These are phyloP conservation scores for Mythimna ferrago DNA, from an alignment of 2,888 invertebrate species.

Conservation along the genomic window DNA sequence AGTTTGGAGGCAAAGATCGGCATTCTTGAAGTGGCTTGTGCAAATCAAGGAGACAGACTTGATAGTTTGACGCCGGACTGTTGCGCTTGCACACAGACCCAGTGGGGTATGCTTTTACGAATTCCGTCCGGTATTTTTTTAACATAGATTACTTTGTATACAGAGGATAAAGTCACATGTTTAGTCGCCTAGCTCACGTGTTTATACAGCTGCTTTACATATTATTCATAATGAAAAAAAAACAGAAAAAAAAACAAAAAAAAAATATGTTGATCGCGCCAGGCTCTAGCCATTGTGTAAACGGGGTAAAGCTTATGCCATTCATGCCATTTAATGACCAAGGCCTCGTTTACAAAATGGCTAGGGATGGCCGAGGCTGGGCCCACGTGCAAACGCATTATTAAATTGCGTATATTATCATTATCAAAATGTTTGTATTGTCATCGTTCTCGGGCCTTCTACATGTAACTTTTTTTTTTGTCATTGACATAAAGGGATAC, in stretches of 20 bases:
- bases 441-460: background rate
- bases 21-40: constrained; percentile 73
- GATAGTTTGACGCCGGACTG: constrained; percentile 69
- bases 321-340: too few relatives aligned
- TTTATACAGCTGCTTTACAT: background rate
- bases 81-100: constrained; percentile 73
- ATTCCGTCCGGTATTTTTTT: constrained; percentile 35
- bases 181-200: background rate
- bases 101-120: constrained; percentile 66
- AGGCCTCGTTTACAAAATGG: too few relatives aligned
- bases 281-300: too few relatives aligned
- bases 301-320: too few relatives aligned
- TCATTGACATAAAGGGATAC: background rate
- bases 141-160: constrained; percentile 21
- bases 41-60: constrained; percentile 70
- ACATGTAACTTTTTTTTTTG: background rate
- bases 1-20: constrained; percentile 74
- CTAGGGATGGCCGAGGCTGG: too few relatives aligned
- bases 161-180: background rate
- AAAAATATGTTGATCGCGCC: too few relatives aligned
- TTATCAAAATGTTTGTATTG: background rate
- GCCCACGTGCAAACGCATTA: too few relatives aligned
- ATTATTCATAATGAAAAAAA: too few relatives aligned
- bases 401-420: background rate
- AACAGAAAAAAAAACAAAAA: too few relatives aligned